Base-by-base conservation (phyloP, 2,113 vertebrate species). In the Acanthochromis polyacanthus region DNA sequence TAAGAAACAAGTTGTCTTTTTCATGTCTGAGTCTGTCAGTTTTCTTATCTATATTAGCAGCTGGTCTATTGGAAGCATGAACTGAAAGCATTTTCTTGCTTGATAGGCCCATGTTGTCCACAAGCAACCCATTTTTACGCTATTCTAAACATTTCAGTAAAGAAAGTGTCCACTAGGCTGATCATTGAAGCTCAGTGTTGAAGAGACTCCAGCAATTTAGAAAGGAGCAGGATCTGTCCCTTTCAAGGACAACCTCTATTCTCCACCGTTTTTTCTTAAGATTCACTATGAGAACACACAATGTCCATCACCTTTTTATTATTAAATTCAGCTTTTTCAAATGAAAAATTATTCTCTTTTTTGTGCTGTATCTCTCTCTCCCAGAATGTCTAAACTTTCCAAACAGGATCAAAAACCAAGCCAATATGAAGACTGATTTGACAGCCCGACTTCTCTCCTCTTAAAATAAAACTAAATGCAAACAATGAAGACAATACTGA, bases 171-270 rank as follows among this genome's bases (percentile, higher is more conserved):
- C 56, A 23, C 22, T 68, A 15, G 66, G 69, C 43, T 9, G 12
- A 28, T 22, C 36, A 28, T 0, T 32, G 51, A 23, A 53, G 46
- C 25, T 51, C 43, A 25, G 30, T 66, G 55, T 11, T 15, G 28
- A 60, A 56, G 1, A 56, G 51, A 68, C 66, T 71, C 23, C 65
- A 63, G 64, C 7, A 45, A 61, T n/a, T 70, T 69, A 68, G 40
- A 71, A 32, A 55, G 12, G 25, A 51, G 55, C 57, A 62, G 78
- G 64, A 63, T 70, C 22, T 2, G 62, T 75, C 59, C 63, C 22
- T 59, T 19, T 78, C 64, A 88, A 82, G 80, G 69, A 82, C 57
- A 66, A 10, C 15, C 62, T 72, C 12, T 19, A 50, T 60, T 50
- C 4, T 46, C 48, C 30, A 0, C 12, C 19, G 55, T 28, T 61